These are phyloP conservation scores for Myotis planiceps DNA, from an alignment of 2,797 vertebrate genomes.

Conservation along the genomic window DNA sequence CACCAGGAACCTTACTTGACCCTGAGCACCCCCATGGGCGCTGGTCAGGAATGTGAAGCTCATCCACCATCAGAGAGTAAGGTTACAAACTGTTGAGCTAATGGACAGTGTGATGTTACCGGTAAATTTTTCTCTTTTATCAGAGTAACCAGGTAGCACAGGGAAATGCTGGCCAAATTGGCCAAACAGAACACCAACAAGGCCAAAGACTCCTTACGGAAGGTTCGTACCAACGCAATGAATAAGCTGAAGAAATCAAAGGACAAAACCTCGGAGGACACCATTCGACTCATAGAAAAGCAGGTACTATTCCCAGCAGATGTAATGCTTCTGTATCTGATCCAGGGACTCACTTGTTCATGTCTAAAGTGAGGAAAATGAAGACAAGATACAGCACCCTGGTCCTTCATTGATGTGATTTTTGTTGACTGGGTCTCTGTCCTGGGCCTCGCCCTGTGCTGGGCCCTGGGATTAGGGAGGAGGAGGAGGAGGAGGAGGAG, in stretches of 20 bases:
- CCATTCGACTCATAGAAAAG: constrained; percentile 93
- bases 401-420: neutral
- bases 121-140: constrained; percentile 25
- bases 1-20: neutral
- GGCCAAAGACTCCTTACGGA: constrained; percentile 95
- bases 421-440: neutral
- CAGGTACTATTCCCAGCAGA: constrained; percentile 88
- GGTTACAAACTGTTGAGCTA: neutral
- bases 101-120: neutral
- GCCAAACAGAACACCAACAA: constrained; percentile 96
- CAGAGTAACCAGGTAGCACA: constrained; percentile 95
- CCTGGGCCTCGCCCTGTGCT: neutral
- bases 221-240: constrained; percentile 90
- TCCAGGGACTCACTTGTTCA: neutral
- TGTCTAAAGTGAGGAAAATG: neutral
- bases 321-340: neutral
- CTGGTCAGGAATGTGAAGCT: neutral
- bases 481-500: neutral
- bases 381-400: neutral
- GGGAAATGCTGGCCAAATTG: constrained; percentile 93
- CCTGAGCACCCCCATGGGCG: neutral
- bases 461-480: neutral
- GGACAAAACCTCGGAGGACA: constrained; percentile 93
- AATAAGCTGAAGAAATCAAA: constrained; percentile 92
- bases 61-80: neutral